A percentile compares a stretch with the other conserved stretches of the same genome.
Evolutionary conservation across 2,113 vertebrate species (phyloP).

Genomic region (Menidia beryllina): DNA sequence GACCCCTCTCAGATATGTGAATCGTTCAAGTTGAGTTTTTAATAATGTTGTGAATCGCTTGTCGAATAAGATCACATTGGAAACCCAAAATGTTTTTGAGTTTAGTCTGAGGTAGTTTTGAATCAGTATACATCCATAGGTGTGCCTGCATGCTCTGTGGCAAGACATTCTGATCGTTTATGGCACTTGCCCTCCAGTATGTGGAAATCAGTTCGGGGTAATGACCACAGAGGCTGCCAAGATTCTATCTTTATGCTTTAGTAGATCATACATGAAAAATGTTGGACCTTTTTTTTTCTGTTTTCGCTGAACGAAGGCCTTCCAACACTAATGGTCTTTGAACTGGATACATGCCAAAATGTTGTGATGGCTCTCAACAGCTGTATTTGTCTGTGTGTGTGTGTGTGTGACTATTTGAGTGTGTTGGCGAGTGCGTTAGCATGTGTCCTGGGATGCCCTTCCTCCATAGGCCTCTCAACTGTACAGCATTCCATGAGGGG

Average conservation of each 20-base stretch:
- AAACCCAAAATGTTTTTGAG: slow-evolving; percentile 3
- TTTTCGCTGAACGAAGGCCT: slow-evolving; percentile 55
- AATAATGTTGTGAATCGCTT: slow-evolving; percentile 28
- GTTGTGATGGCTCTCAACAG: slow-evolving; percentile 79
- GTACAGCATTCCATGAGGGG: slow-evolving; percentile 82
- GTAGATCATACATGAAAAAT: slow-evolving; percentile 66
- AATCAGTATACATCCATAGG: slow-evolving; percentile 26
- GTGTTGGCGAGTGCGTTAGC: slow-evolving; percentile 34
- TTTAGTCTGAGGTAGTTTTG: slow-evolving; percentile 24
- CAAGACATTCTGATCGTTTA: slow-evolving; percentile 46
- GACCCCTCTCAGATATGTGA: not conserved
- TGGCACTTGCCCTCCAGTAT: slow-evolving; percentile 29
- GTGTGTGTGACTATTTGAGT: not conserved
- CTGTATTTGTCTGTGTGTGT: slow-evolving; percentile 79
- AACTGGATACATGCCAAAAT: slow-evolving; percentile 72
- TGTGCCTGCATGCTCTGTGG: slow-evolving; percentile 28
- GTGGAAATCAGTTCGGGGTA: slow-evolving; percentile 54
- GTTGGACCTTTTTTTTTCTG: slow-evolving; percentile 39
- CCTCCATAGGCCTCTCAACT: slow-evolving; percentile 76
- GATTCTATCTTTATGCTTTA: slow-evolving; percentile 63
- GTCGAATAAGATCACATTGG: slow-evolving; percentile 3
- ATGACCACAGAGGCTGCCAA: slow-evolving; percentile 52
- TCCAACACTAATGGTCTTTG: slow-evolving; percentile 68
- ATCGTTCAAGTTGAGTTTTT: slow-evolving; percentile 15
- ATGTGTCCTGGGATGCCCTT: slow-evolving; percentile 81